Percentiles rank a stretch among this genome's conserved stretches.
Evolutionary conservation across 2,113 vertebrate species (phyloP).

Genomic region (Lichenostomus cassidix): DNA sequence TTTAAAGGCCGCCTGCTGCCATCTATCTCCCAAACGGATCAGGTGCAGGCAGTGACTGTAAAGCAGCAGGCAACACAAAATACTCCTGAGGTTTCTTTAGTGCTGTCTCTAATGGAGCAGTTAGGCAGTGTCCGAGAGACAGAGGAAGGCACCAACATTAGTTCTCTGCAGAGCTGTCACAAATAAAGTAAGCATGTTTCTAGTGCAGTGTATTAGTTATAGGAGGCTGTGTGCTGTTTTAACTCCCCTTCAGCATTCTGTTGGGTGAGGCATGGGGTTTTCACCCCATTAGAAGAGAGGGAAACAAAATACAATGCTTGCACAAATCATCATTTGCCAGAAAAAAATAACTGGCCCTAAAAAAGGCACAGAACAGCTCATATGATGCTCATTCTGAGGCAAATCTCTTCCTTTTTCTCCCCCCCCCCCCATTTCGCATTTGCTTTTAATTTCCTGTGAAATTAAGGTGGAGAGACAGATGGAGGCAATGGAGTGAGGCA

Average conservation of each 20-base stretch:
- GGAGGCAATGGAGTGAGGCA: not conserved
- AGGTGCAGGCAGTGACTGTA: not conserved
- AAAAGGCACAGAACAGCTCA: not conserved
- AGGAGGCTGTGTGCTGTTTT: not conserved
- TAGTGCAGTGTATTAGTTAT: not conserved
- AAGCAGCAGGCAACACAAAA: not conserved
- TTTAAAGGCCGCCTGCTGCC: slow-evolving; percentile 2
- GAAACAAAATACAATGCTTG: not conserved
- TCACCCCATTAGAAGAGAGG: not conserved
- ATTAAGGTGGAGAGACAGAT: not conserved
- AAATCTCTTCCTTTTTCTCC: not conserved
- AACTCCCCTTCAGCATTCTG: not conserved
- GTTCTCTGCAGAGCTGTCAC: not conserved
- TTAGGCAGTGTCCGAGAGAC: not conserved
- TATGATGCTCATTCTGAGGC: not conserved
- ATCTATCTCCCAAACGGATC: not conserved
- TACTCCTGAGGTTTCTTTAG: not conserved
- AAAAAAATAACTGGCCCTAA: not conserved
- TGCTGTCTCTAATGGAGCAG: not conserved
- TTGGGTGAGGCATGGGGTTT: not conserved
- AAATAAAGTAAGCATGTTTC: not conserved
- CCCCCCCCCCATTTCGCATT: not conserved
- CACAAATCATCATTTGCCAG: not conserved
- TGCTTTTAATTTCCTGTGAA: not conserved
- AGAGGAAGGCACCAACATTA: not conserved